Base-by-base conservation (phyloP, 37 sponge, comb jelly and placozoan species). In the Eunapius fragilis region DNA sequence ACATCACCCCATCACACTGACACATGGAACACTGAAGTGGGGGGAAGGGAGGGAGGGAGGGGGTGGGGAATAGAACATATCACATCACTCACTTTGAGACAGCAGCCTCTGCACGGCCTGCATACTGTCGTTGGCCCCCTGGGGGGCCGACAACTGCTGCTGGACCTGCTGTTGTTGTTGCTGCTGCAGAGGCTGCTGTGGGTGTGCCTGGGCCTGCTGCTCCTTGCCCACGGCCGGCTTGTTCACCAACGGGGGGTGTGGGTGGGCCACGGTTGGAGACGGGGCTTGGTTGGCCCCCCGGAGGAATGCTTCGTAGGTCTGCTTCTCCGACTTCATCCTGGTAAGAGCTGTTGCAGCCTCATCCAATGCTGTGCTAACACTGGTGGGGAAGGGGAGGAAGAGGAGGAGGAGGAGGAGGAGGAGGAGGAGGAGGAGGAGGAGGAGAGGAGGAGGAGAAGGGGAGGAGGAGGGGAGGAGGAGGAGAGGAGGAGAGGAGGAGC, bases 311-410 rank as follows among this genome's bases (percentile, higher is more conserved):
- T 87, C 87, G 31, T 87, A 87, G 5, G 86, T 38, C 58, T 82
- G 69, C 81, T 79, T 82, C 45, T 91, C 92, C 35, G 85, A 80
- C 50, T 89, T 84, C 84, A 94, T 94, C 28, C 88, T 80, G 41
- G 85, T 88, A 5, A 94, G 92, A 24, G 95, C 92, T 41, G 86
- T 82, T 38, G 95, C 92, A 26, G 95, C 95, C 41, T 94, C 95
- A 41, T 94, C 95, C 41, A 94, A 69, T 24, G 95, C 95, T 68
- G 76, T 83, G 35, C 92, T 91, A n/a, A 94, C 95, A 84, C 89
- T 88, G 31, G 27, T 58, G 58, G 58, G 14, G 17, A 17, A 17
- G 1, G 58, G 58, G 0, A 10, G 19, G 14, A 58, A 12, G 14
- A 58, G 6, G 41, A 41, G 3, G 41, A 6, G 41, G 41, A 6